A percentile compares a stretch with the other conserved stretches of the same genome.
Conservation (phyloP, 2,888 invertebrate species). For the Drepanosiphum platanoidis region DNA sequence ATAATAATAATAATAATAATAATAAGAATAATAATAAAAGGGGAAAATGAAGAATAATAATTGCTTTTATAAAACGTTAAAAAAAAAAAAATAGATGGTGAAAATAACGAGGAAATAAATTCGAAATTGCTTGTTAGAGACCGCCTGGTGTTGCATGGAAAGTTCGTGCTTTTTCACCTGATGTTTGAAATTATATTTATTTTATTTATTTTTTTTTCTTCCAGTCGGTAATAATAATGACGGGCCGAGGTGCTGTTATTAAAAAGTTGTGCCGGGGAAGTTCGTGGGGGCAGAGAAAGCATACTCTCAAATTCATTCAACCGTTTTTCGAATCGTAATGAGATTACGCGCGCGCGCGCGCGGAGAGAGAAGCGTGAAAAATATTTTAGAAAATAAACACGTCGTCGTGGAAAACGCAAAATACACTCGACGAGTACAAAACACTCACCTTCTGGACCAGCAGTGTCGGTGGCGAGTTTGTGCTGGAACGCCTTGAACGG, state of each 20-base stretch:
- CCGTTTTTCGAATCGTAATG: slow-evolving; percentile 50
- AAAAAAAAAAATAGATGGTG: slow-evolving; percentile 51
- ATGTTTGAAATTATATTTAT: slow-evolving; percentile 54
- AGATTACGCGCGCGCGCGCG: slow-evolving; percentile 18
- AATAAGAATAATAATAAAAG: neutral
- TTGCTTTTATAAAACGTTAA: slow-evolving; percentile 60
- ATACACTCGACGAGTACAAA: neutral
- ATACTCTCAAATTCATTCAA: slow-evolving; percentile 59
- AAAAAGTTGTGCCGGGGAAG: slow-evolving; percentile 44
- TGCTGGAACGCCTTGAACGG: slow-evolving; percentile 55
- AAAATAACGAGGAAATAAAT: slow-evolving; percentile 61
- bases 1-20: slow-evolving; percentile 2
- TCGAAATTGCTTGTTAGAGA: slow-evolving; percentile 61
- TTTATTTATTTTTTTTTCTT: too few relatives aligned
- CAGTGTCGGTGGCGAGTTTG: slow-evolving; percentile 60
- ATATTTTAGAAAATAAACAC: slow-evolving; percentile 32
- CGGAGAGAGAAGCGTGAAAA: slow-evolving; percentile 2
- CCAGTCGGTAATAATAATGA: slow-evolving; percentile 50
- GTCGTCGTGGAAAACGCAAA: neutral
- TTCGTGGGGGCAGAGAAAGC: slow-evolving; percentile 27
- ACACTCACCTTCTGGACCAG: slow-evolving; percentile 58
- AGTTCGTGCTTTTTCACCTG: slow-evolving; percentile 61
- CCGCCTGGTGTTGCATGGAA: slow-evolving; percentile 54
- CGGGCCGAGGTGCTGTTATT: slow-evolving; percentile 57
- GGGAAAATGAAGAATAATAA: slow-evolving; percentile 59